These are phyloP conservation scores for Mesembrinibis cayennensis DNA, from an alignment of 2,113 vertebrate genomes.

Conservation along the genomic window DNA sequence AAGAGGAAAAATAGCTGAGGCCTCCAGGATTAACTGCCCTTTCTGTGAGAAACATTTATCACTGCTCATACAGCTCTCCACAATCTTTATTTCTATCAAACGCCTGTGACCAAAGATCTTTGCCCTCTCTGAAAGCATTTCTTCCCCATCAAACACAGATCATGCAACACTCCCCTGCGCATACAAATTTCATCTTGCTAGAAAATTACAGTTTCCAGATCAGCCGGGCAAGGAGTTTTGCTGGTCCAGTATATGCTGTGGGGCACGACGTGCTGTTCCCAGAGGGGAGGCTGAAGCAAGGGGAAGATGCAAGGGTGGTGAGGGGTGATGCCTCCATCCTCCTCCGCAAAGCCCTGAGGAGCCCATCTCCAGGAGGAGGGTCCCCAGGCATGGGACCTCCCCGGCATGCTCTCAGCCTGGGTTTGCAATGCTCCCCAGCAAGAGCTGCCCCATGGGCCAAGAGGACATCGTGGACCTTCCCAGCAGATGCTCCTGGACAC, in stretches of 20 bases:
- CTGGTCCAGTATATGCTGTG: background rate
- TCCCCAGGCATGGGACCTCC: background rate
- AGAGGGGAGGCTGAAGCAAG: background rate
- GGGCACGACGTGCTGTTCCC: background rate
- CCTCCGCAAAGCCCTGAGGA: background rate
- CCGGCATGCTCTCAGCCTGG: background rate
- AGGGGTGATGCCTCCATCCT: background rate
- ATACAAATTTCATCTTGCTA: background rate
- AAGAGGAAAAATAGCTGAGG: background rate
- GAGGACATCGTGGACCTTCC: background rate
- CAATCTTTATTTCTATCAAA: background rate
- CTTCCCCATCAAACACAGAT: background rate
- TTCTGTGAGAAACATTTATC: background rate
- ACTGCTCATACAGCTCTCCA: background rate
- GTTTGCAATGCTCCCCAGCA: background rate
- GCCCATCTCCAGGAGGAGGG: background rate
- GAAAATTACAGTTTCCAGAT: background rate
- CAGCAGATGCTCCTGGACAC: background rate
- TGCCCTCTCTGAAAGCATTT: background rate
- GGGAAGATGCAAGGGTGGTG: rapidly evolving
- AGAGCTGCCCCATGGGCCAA: background rate
- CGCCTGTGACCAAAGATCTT: background rate
- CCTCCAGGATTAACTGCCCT: background rate
- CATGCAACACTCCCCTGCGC: background rate
- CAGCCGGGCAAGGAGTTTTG: background rate